Evolutionary conservation across 2,113 vertebrate genomes (phyloP).

Genomic region (Gallinago paraguaiae): DNA sequence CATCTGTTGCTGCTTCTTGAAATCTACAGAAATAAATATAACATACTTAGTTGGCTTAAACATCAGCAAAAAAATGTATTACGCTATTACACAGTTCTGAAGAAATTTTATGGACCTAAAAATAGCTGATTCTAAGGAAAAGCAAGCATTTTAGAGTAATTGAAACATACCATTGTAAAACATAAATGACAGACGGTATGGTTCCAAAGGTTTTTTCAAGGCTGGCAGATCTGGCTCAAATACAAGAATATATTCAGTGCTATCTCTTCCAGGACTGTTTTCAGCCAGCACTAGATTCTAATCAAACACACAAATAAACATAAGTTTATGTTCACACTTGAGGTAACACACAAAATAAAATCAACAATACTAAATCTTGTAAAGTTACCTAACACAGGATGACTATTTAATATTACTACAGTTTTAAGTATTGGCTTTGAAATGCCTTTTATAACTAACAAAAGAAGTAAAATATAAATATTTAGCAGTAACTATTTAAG

Average conservation of each 20-base stretch:
- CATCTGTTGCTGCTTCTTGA: conserved; percentile 84
- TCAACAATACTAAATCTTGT: not conserved
- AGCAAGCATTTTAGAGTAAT: not conserved
- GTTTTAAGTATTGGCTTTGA: not conserved
- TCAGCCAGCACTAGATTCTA: conserved; percentile 87
- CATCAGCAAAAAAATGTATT: not conserved
- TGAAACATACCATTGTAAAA: conserved; percentile 89
- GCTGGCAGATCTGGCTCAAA: conserved; percentile 78
- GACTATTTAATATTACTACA: not conserved
- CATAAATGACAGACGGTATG: conserved; percentile 86
- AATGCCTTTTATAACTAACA: not conserved
- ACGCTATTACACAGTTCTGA: not conserved
- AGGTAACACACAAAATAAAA: not conserved
- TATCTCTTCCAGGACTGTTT: conserved; percentile 88
- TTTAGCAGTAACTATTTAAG: not conserved
- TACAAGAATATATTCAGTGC: conserved; percentile 81
- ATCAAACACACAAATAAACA: not conserved
- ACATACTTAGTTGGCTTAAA: not conserved
- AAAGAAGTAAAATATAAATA: not conserved
- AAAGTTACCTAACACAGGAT: not conserved
- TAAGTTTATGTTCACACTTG: not conserved
- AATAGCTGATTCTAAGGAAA: not conserved
- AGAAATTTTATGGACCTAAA: not conserved
- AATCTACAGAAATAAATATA: conserved; percentile 73
- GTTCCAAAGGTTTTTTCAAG: conserved; percentile 61